Base-by-base conservation (phyloP, 1,140 invertebrate species). In the Gryon sp. region DNA sequence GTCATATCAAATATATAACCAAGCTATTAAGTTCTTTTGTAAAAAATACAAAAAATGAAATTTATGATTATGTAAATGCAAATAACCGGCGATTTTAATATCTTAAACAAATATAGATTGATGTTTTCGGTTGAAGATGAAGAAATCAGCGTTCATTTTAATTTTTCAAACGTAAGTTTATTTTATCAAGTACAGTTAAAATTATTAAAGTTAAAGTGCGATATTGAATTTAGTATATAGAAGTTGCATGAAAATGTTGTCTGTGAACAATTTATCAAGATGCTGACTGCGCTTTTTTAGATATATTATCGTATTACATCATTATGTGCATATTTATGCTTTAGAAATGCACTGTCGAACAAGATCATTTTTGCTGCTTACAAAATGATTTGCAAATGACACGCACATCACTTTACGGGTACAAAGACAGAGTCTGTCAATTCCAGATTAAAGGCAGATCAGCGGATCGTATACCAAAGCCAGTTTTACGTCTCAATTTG, bases 401-500 rank as follows among this genome's bases (percentile, higher is more conserved):
- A 65, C 48, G 60, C 46, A 63, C 34, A 32, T 30, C 43, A 7
- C 8, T n/a, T 14, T n/a, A 41, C 11, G 20, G 20, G n/a, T 20
- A 34, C 12, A 28, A 9, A 36, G 11, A 36, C 38, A 36, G 24
- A 16, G 50, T 26, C 52, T 30, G 18, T n/a, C 52, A 52, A 65
- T 65, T 36, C 43, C 12, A 65, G 69, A 73, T 73, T 65, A 73
- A 65, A 65, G 50, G 24, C 32, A 73, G 63, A 57, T 57, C 53
- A 32, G 40, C 20, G 70, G 60, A 59, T 74, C n/a, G n/a, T 74
- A 59, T 45, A 12, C 18, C 24, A 57, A 74, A 65, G 52, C 46
- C 52, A 52, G 60, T 66, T 74, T 73, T 62, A 41, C 52, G 34
- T 65, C 34, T 57, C 69, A 52, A 65, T 73, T 73, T 65, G 59